phyloP scores from a whole-genome alignment of 2,888 invertebrate genomes.

The Aporophyla lueneburgensis region DNA sequence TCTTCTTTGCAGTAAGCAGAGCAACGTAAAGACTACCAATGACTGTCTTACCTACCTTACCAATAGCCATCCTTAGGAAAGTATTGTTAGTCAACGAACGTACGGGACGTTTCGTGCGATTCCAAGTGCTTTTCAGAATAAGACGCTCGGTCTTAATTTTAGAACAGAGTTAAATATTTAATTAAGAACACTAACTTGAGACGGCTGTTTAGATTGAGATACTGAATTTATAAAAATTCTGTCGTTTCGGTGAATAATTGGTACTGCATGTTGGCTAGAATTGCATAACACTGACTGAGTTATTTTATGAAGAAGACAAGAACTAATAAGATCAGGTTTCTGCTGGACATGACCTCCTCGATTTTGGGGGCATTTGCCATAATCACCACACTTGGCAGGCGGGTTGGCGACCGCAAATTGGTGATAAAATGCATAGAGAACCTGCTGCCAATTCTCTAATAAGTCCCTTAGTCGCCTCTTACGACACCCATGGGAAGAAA shows the following conservation, averaged over 20 bases:
- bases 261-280: neutral
- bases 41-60: neutral
- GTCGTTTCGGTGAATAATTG: neutral
- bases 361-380: too few relatives aligned
- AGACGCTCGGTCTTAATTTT: conserved; percentile 68
- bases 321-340: too few relatives aligned
- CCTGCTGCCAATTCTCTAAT: too few relatives aligned
- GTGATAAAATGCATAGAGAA: too few relatives aligned
- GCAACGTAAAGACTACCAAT: conserved; percentile 44
- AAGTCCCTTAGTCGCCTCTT: too few relatives aligned
- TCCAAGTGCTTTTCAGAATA: conserved; percentile 66
- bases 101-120: conserved; percentile 32
- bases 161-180: conserved; percentile 76
- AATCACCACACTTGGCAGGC: too few relatives aligned
- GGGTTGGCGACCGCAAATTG: too few relatives aligned
- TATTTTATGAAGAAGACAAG: neutral
- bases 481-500: too few relatives aligned
- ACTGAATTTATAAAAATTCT: conserved; percentile 27
- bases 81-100: conserved; percentile 51
- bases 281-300: neutral
- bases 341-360: too few relatives aligned
- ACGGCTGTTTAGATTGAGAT: conserved; percentile 61
- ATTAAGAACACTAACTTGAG: conserved; percentile 74
- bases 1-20: conserved; percentile 47
- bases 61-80: neutral